phyloP scores from a whole-genome alignment of 1,140 invertebrate genomes.

The Eumaeus atala region DNA sequence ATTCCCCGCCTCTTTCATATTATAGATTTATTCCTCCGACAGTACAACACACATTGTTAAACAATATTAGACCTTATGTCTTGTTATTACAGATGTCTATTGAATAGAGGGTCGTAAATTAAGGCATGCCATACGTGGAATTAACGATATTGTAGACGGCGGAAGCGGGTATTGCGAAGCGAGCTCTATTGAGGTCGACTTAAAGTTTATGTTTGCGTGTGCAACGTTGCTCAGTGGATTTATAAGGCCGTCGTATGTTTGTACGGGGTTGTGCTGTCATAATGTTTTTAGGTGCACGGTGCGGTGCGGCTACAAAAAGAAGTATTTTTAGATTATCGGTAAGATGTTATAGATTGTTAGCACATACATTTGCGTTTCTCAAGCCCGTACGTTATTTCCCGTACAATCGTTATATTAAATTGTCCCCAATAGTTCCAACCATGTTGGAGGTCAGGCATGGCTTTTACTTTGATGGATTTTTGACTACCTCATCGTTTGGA shows the following conservation, averaged over 20 bases:
- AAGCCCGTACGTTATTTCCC: slow-evolving; percentile 21
- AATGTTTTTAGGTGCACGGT: slow-evolving; percentile 69
- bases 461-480: slow-evolving; percentile 6
- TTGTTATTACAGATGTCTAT: slow-evolving; percentile 56
- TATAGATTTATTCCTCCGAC: slow-evolving; percentile 70
- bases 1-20: slow-evolving; percentile 70
- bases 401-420: slow-evolving; percentile 19
- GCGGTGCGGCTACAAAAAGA: slow-evolving; percentile 47
- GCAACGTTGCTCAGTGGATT: slow-evolving; percentile 38
- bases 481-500: not conserved
- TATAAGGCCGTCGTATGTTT: slow-evolving; percentile 51
- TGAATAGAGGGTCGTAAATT: slow-evolving; percentile 59
- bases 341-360: slow-evolving; percentile 45
- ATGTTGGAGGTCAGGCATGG: slow-evolving; percentile 1
- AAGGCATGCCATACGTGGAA: slow-evolving; percentile 60
- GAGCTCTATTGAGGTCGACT: slow-evolving; percentile 24
- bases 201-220: slow-evolving; percentile 38
- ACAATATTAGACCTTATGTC: slow-evolving; percentile 66
- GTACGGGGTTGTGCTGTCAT: slow-evolving; percentile 55
- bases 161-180: slow-evolving; percentile 25
- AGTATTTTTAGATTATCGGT: slow-evolving; percentile 46
- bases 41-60: slow-evolving; percentile 47
- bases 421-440: not conserved
- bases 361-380: slow-evolving; percentile 23
- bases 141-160: slow-evolving; percentile 49